Base-by-base conservation (phyloP, 2,888 invertebrate genomes). In the Syritta pipiens region DNA sequence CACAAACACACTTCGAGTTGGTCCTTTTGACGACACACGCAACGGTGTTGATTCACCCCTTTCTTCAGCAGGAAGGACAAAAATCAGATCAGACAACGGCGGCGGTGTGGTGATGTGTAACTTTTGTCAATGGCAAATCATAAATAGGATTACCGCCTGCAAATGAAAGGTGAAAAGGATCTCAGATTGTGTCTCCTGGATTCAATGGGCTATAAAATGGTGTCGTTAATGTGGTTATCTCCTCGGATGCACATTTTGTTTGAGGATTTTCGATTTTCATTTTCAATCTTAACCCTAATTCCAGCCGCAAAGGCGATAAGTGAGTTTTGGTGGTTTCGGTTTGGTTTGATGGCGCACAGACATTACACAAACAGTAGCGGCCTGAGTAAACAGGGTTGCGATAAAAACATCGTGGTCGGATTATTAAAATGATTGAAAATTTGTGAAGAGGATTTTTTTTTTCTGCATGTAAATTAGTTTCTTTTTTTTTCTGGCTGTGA, bases 181-280 rank as follows among this genome's bases (percentile, higher is more conserved):
- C 81, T 69, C 63, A 57, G 55, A 49, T 57, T 59, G 57, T 62
- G 30, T 68, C 37, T 79, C 74, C 76, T 62, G 74, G 81, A 86
- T 86, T 88, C 88, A 88, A 88, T 88, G 87, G 88, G 85, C 88
- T 86, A 88, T 88, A 88, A 88, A 88, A 88, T 88, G 86, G 86
- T 85, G 84, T 86, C 82, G 81, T 83, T 84, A 86, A 85, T 85
- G 84, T 85, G 84, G 86, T 86, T 86, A 87, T 87, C 87, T 86
- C 81, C 85, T 84, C 84, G 83, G 84, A 85, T 87, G 86, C 87
- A 86, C 87, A 86, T 85, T 86, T 86, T 86, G 83, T 86, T 83
- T 65, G 57, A 71, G 65, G 62, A 71, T 65, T 76, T 81, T 76
- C 72, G 57, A 63, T 63, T n/a, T n/a, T n/a, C n/a, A n/a, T n/a